Base-by-base conservation (phyloP, 2,797 vertebrate genomes). In the Sebastes taczanowskii region DNA sequence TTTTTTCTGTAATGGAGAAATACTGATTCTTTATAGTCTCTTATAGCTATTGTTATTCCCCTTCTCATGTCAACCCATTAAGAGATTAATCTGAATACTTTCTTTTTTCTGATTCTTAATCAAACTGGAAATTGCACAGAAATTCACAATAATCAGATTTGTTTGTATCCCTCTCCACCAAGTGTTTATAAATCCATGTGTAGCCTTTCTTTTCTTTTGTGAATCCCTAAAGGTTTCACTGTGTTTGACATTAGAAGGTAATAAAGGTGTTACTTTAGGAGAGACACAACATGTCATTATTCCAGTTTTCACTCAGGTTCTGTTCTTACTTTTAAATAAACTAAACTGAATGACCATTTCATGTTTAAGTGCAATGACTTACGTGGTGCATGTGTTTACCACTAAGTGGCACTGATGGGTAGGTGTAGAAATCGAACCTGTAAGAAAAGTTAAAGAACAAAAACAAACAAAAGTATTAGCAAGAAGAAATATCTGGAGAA, bases 341-440 rank as follows among this genome's bases (percentile, higher is more conserved):
- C 16, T 71, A 25, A 64, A 77, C 18, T 72, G 38, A 20, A 67
- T 14, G 49, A 7, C 13, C 6, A 13, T 13, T 67, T 52, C 49
- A 42, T 16, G 52, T 20, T 78, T 1, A n/a, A 30, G 49, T 22
- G 8, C n/a, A 56, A 18, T 61, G 42, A 52, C 14, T 22, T 86
- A 23, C n/a, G 72, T 11, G 3, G 34, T 86, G 71, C 84, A 67
- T 30, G 27, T 83, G 59, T 78, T 88, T 77, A 81, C 94, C 94
- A 92, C 91, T 86, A 74, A 84, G 91, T 80, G 92, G 90, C 89
- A 86, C 84, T 92, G 71, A 79, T 59, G 88, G 59, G 38, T 60
- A 81, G 42, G 11, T 76, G 59, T 32, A 49, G 67, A 77, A 83
- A 83, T 6, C 1, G 63, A 80, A 67, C 70, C 29, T 85, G 8